These are phyloP conservation scores for Melitaea athalia DNA, from an alignment of 2,888 invertebrate genomes.

Conservation along the genomic window DNA sequence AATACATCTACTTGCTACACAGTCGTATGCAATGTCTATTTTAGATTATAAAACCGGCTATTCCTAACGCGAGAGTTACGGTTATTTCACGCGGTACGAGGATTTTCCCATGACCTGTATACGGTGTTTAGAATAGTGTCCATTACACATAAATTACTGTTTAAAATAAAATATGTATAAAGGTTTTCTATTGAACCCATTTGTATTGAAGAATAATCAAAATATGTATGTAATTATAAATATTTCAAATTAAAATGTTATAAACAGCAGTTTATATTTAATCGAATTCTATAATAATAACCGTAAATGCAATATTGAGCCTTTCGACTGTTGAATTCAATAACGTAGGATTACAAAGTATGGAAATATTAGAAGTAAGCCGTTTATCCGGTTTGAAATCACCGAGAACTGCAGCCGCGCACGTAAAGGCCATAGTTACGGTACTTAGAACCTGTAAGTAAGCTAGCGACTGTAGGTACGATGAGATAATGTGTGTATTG, in stretches of 20 bases:
- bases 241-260: not conserved
- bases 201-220: too few species aligned
- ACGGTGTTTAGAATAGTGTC: slow-evolving; percentile 19
- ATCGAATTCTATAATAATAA: not conserved
- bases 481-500: slow-evolving; percentile 5
- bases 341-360: slow-evolving; percentile 52
- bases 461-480: slow-evolving; percentile 10
- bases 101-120: slow-evolving; percentile 40
- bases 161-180: too few species aligned
- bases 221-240: too few species aligned
- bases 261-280: not conserved
- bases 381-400: slow-evolving; percentile 47
- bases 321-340: slow-evolving; percentile 47
- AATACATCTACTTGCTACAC: slow-evolving; percentile 60
- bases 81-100: slow-evolving; percentile 24
- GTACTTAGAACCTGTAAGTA: slow-evolving; percentile 55
- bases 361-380: slow-evolving; percentile 52
- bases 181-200: too few species aligned
- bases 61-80: slow-evolving; percentile 40
- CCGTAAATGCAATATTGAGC: slow-evolving; percentile 26
- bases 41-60: slow-evolving; percentile 38
- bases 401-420: slow-evolving; percentile 42
- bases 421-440: slow-evolving; percentile 62
- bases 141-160: not conserved
- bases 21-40: slow-evolving; percentile 57